Conservation (phyloP, 64 coral and sea anemone genomes). For the Orbicella faveolata region DNA sequence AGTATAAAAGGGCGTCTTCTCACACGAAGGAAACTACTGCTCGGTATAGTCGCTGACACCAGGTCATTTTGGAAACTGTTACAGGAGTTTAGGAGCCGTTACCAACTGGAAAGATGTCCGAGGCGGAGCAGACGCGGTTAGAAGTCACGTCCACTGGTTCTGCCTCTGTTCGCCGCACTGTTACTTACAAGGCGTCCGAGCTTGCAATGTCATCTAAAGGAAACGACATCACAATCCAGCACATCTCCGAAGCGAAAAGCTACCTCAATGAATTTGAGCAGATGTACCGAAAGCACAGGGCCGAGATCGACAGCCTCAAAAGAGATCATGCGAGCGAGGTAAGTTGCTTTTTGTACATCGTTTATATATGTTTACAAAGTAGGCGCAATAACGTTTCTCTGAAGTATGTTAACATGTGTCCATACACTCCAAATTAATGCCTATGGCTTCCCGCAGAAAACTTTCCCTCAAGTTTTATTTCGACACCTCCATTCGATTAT, state of each 20-base stretch:
- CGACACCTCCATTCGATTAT: neutral
- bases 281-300: conserved; percentile 26
- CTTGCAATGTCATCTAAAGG: neutral
- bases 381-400: neutral
- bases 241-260: conserved; percentile 29
- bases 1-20: neutral
- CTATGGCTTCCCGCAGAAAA: neutral
- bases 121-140: conserved; percentile 31
- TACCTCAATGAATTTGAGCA: conserved; percentile 51
- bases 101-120: neutral
- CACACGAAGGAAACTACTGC: neutral
- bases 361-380: neutral
- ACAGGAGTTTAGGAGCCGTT: neutral
- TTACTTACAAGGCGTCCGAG: conserved; percentile 34
- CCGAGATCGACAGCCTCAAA: conserved; percentile 23
- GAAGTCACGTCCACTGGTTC: neutral
- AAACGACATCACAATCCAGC: conserved; percentile 24
- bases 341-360: neutral
- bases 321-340: conserved; percentile 23
- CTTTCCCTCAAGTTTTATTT: neutral
- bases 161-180: conserved; percentile 15
- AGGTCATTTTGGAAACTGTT: neutral
- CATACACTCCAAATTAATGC: neutral
- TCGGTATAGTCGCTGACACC: neutral
- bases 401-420: neutral